Percentiles rank a stretch among this genome's conserved stretches.
phyloP scores from a whole-genome alignment of 2,797 vertebrate species.

The Enteromius unitaeniatus region DNA sequence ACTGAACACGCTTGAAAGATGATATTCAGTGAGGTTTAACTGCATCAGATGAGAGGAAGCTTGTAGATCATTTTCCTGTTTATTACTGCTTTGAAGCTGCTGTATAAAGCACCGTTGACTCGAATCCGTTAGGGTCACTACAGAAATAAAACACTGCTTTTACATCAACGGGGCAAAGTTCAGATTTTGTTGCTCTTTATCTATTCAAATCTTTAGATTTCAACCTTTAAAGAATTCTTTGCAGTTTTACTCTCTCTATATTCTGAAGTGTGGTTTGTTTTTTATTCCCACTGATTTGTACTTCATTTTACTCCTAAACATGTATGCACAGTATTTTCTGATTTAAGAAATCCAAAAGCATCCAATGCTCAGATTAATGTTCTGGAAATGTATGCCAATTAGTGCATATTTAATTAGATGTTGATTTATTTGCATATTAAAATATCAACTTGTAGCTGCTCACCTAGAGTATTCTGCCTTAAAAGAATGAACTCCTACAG shows the following conservation, averaged over 20 bases:
- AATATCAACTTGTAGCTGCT: not conserved
- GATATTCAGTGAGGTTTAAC: not conserved
- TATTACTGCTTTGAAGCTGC: not conserved
- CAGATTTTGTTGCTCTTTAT: not conserved
- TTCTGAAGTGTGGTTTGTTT: not conserved
- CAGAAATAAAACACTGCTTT: no score
- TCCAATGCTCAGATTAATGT: not conserved
- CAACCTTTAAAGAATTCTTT: not conserved
- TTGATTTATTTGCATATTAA: not conserved
- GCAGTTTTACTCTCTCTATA: not conserved
- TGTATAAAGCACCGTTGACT: not conserved
- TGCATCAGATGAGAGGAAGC: not conserved
- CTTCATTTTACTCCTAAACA: not conserved
- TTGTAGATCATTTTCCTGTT: not conserved
- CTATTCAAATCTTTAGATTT: no score
- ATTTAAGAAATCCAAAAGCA: not conserved
- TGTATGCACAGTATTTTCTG: not conserved
- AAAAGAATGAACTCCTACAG: not conserved
- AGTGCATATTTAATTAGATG: not conserved
- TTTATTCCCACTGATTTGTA: not conserved
- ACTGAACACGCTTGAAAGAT: not conserved
- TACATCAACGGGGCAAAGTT: not conserved
- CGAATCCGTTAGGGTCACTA: not conserved
- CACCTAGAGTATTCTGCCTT: not conserved
- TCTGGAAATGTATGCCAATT: not conserved